These are phyloP conservation scores for Pemphredon lugubris DNA, from an alignment of 2,888 invertebrate species.

Conservation along the genomic window DNA sequence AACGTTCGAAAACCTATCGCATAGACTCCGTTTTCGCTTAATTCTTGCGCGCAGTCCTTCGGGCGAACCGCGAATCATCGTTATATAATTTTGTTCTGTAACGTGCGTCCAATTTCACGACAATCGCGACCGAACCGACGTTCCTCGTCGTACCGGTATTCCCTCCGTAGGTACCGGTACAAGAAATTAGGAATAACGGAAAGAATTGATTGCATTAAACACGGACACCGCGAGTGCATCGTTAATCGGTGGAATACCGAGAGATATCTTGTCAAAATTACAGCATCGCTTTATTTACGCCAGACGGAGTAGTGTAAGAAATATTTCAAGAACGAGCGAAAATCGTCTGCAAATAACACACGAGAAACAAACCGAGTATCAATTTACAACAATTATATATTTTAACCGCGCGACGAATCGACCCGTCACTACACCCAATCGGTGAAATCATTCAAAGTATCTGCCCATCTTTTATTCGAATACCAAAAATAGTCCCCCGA, in stretches of 20 bases:
- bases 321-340: too few relatives aligned
- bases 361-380: not conserved
- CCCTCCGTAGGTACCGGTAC: too few relatives aligned
- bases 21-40: constrained; percentile 21
- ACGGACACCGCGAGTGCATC: too few relatives aligned
- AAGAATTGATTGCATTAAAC: too few relatives aligned
- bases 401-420: constrained; percentile 41
- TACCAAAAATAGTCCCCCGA: not conserved
- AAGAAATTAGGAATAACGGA: too few relatives aligned
- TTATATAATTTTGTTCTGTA: constrained; percentile 61
- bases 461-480: constrained; percentile 47
- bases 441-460: constrained; percentile 20
- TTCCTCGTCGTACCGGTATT: too few relatives aligned
- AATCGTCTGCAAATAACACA: constrained; percentile 1
- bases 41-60: constrained; percentile 35
- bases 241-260: not conserved
- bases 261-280: not conserved
- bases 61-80: constrained; percentile 28
- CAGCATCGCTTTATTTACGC: too few relatives aligned
- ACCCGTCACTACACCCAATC: constrained; percentile 42
- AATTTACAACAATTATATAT: constrained; percentile 26
- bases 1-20: constrained; percentile 64
- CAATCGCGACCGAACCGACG: not conserved
- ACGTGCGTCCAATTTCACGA: constrained; percentile 24
- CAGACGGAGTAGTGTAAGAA: too few relatives aligned